Conservation (phyloP, 2,888 invertebrate species). For the Eudemis profundana region DNA sequence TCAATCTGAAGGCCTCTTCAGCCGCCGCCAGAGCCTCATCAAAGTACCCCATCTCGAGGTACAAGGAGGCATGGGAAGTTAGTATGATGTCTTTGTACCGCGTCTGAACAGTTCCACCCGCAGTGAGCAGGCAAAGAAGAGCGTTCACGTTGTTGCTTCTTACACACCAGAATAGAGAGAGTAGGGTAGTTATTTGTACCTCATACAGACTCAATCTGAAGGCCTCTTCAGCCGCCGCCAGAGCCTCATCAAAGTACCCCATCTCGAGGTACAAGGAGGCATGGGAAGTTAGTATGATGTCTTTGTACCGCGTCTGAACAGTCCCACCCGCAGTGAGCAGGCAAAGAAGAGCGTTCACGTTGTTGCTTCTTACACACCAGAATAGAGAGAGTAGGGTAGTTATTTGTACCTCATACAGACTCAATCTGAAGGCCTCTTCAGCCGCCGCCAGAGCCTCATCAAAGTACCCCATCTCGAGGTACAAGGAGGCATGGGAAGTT, state of each 20-base stretch:
- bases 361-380: slow-evolving; percentile 90
- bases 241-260: slow-evolving; percentile 87
- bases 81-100: no score
- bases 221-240: no score
- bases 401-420: slow-evolving; percentile 63
- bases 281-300: slow-evolving; percentile 88
- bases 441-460: slow-evolving; percentile 87
- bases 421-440: slow-evolving; percentile 86
- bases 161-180: no score
- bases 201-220: neutral
- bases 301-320: slow-evolving; percentile 85
- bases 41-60: no score
- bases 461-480: slow-evolving; percentile 87
- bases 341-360: slow-evolving; percentile 89
- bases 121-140: no score
- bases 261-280: slow-evolving; percentile 88
- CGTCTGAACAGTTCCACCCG: no score
- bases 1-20: no score
- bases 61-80: no score
- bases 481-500: slow-evolving; percentile 88
- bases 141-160: no score
- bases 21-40: no score
- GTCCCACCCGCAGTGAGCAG: slow-evolving; percentile 86
- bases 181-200: slow-evolving; percentile 6
- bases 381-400: slow-evolving; percentile 74